Evolutionary conservation across 2,888 invertebrate genomes (phyloP).

Genomic region (Bruchidius siliquastri): DNA sequence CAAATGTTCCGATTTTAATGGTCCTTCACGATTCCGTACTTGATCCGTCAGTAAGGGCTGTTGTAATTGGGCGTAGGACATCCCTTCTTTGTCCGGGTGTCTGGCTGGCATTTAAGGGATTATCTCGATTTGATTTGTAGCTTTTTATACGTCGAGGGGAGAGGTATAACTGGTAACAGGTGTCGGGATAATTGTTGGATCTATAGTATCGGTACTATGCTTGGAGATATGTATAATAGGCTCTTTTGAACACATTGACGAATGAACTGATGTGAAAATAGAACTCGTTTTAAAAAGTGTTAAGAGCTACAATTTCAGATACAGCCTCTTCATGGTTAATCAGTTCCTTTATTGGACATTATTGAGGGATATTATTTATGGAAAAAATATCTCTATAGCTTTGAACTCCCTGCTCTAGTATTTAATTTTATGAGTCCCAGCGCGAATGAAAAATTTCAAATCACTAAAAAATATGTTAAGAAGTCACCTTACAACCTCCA

Average conservation of each 20-base stretch:
- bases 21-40: background rate
- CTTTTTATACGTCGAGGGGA: background rate
- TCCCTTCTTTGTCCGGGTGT: background rate
- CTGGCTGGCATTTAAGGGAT: background rate
- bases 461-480: too few species aligned
- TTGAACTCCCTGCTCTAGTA: too few species aligned
- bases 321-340: too few species aligned
- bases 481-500: too few species aligned
- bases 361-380: too few species aligned
- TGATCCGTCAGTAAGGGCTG: background rate
- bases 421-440: too few species aligned
- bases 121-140: background rate
- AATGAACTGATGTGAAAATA: background rate
- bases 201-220: background rate
- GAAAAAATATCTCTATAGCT: too few species aligned
- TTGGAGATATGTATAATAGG: constrained; percentile 1
- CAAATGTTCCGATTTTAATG: background rate
- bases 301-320: too few species aligned
- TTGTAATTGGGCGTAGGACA: background rate
- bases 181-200: background rate
- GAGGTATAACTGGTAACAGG: background rate
- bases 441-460: too few species aligned
- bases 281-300: background rate
- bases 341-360: too few species aligned
- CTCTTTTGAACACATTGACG: background rate